Base-by-base conservation (phyloP, 1,140 invertebrate species). In the Sycobia sp. region DNA sequence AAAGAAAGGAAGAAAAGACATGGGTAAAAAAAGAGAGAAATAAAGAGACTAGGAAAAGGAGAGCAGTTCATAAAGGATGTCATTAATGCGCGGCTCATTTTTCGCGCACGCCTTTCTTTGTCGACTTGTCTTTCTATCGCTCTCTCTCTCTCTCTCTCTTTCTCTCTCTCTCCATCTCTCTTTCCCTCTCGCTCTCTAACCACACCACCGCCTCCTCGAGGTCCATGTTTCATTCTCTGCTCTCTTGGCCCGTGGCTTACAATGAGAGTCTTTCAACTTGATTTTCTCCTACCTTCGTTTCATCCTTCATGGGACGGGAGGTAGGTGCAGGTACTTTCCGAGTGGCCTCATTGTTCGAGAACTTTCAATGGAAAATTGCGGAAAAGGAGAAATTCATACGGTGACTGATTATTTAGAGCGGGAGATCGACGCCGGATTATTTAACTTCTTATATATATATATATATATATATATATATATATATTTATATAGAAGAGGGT, bases 191-290 rank as follows among this genome's bases (percentile, higher is more conserved):
- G n/a, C n/a, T n/a, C n/a, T n/a, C n/a, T n/a, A n/a, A n/a, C n/a
- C n/a, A n/a, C n/a, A n/a, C 23, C 18, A 23, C 29, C 16, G 4
- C n/a, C n/a, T 22, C 13, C 25, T 29, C 23, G 32, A 25, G 4
- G 10, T 18, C 14, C 43, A 59, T 36, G 38, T 61, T 39, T 36
- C 27, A 53, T 53, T 43, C 46, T 23, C 8, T 5, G 5, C 3
- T 32, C 22, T n/a, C 14, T 38, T 0, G n/a, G n/a, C 11, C n/a
- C n/a, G n/a, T n/a, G n/a, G 16, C 20, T 1, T 25, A 55, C 51
- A 62, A 56, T 62, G 53, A 62, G n/a, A n/a, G 34, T 47, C 44
- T n/a, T 62, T 62, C 43, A 56, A 50, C 43, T 62, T 49, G 53
- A 62, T 62, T 62, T 47, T 62, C 50, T 55, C 13, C 41, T 47